Evolutionary conservation across 2,888 invertebrate species (phyloP), one percentile per base, ranked within the genome.

Genomic region (Mycalesis mineus): DNA sequence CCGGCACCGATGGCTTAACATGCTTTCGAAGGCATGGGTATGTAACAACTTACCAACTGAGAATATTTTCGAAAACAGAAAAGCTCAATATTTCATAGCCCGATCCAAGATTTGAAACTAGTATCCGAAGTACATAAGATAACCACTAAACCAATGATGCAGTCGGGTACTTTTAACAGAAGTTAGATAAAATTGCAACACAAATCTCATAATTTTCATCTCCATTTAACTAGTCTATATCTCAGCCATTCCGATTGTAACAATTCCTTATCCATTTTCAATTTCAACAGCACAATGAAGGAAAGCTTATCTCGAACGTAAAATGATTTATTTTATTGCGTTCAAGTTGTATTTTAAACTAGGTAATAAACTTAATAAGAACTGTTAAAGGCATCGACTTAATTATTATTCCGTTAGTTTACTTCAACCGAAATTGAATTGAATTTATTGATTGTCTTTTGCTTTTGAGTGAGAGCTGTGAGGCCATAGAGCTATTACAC

Each of bases 291-390:
- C 68, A 74, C 73, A 74, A 74, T 75, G 70, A 71, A 69, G 69
- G 69, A 73, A 72, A 71, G 68, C 69, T 74, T 77, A 79, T 77
- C 78, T 71, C 55, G 48, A 54, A 61, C 55, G 61, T 69, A 67
- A 75, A 75, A 79, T 84, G 79, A 84, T 83, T 80, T 82, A 82
- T 78, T 70, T 67, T 72, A 75, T 75, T 72, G 71, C 71, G 61
- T 61, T 60, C 64, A 70, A 69, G 67, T 69, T 68, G 72, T 75
- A 77, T 75, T 76, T 77, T 76, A 75, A 72, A 73, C 72, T 60
- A 57, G 68, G 68, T 64, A 73, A 81, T 82, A 84, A 83, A 80
- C 78, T 78, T 80, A 81, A 75, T 65, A 64, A 66, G 69, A 67
- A 73, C 60, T 65, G 66, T 68, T 70, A 68, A 75, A 77, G 72